Conservation (phyloP, 2,113 vertebrate species). For the Philantomba maxwellii region DNA sequence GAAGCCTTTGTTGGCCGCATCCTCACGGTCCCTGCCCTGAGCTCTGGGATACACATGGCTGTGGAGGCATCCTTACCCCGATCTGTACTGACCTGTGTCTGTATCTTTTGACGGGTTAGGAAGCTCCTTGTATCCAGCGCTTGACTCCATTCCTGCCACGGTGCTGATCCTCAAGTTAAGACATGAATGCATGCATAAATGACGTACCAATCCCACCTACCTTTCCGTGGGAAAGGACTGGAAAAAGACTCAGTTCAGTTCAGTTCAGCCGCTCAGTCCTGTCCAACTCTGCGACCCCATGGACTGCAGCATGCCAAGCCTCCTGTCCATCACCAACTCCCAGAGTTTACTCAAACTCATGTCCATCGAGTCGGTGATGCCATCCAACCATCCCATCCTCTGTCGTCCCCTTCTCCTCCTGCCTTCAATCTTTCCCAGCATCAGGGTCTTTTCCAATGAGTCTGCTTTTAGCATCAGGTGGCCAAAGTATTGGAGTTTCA, state of each 20-base stretch:
- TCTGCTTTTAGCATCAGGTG: not conserved
- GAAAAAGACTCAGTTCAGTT: not conserved
- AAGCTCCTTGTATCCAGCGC: not conserved
- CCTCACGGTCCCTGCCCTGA: not conserved
- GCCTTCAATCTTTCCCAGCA: not conserved
- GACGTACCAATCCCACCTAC: not conserved
- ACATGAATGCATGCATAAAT: not conserved
- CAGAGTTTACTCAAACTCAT: fast-evolving
- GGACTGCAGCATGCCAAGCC: not conserved
- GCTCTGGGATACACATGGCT: too few species aligned
- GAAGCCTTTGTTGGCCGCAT: not conserved
- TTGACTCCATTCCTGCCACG: not conserved
- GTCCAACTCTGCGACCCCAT: not conserved
- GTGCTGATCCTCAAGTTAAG: not conserved
- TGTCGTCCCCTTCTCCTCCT: not conserved
- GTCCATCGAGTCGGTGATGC: not conserved
- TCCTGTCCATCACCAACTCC: not conserved
- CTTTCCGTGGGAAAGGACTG: not conserved
- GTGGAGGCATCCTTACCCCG: not conserved
- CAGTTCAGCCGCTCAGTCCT: not conserved
- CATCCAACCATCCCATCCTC: not conserved
- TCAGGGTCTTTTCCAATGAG: not conserved
- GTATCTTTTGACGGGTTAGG: not conserved
- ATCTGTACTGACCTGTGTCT: not conserved
- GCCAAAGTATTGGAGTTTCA: not conserved